Evolutionary conservation across 2,113 vertebrate species (phyloP), one percentile per base, ranked within the genome.

Genomic region (Actinemys pallida): DNA sequence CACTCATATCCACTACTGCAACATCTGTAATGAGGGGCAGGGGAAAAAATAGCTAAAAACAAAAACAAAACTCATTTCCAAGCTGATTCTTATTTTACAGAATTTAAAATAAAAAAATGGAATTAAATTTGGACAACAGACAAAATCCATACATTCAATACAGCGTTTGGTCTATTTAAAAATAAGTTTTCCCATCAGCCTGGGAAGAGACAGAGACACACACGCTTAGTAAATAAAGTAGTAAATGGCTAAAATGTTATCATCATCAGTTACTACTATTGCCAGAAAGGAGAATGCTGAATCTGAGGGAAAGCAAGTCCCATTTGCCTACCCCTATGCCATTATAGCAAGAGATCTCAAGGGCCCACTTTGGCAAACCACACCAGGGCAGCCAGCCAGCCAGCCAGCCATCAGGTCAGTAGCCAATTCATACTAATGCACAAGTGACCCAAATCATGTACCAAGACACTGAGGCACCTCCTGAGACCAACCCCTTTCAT

Each of bases 1-100:
- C 99, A 53, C 99, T 99, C 99, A 99, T 99, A 96, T 99, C 99
- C 97, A 99, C 99, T 31, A 99, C 98, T 0, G 99, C 99, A 78
- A 99, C 99, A 98, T 99, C 99, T 99, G 98, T 47, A 96, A 98
- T 52, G 86, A 96, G 76, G 90, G 22, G 29, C 3, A 84, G 22
- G 8, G 50, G 1, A 10, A 1, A 69, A 59, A 80, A 80, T 2
- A 90, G 52, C 24, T 25, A 89, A 94, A 80, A 87, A 94, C 80
- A 81, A 84, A 54, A 6, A 1, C 31, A 69, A 20, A 0, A 76
- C 16, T 22, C 16, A 72, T 22, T 29, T 25, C 90, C 87, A 84
- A 92, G 84, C 1, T 1, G 0, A 35, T 22, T 49, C 79, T 84
- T 80, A 76, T 89, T 57, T 57, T 93, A 89, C 0, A 1, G 24